Evolutionary conservation across 2,888 invertebrate genomes (phyloP), one percentile per base, ranked within the genome.

Genomic region (Drosophila mimica): DNA sequence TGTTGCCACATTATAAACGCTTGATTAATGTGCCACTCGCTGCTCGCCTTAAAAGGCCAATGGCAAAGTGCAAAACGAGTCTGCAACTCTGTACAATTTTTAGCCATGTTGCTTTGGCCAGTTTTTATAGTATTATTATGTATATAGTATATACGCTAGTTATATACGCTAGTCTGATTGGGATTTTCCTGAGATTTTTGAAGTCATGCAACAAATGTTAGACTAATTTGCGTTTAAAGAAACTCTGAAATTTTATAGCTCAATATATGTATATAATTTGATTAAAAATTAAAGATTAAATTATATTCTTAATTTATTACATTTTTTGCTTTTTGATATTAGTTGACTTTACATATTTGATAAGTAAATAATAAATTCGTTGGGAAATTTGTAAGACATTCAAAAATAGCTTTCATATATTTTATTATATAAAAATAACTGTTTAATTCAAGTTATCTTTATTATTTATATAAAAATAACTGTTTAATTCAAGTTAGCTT

Each of bases 11-110:
- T 78, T 77, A 80, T 70, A 74, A 81, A 71, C 67, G 81, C 76
- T 78, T 87, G 90, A 79, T 87, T 82, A 82, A 86, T 89, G 86
- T 69, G 70, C 70, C 70, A 49, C 69, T 57, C 25, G 57, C 56
- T 36, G 49, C 33, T 34, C 34, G 63, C 77, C 81, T 64, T 75
- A 78, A 80, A 80, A 70, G 81, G 81, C 66, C 61, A 59, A 11
- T 70, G 66, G 74, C 74, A 74, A 74, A 60, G 56, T 61, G 57
- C 56, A 57, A 40, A 36, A 70, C 53, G 25, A 46, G 46, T 63
- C 74, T 66, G 36, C 49, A 34, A 31, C 48, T 51, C 9, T 5
- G 40, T 1, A 25, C 17, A 49, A 4, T 30, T 38, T 38, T 51
- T 30, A 33, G 56, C 25, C 54, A 25, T 56, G 13, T 25, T 40